Conservation (phyloP, 2,797 vertebrate genomes). For the Danionella dracula region DNA sequence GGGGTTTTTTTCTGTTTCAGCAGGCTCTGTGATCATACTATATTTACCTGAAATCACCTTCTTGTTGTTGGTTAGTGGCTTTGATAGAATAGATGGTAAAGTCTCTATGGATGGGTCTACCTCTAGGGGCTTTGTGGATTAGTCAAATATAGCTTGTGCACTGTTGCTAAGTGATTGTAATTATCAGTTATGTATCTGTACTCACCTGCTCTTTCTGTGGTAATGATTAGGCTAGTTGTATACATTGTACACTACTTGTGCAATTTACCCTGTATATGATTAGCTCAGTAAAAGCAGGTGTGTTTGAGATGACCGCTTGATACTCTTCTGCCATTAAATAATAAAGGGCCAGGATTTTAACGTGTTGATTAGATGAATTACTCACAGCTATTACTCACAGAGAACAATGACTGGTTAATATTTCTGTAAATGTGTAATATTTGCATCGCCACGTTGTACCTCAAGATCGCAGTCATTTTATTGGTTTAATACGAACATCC, state of each 20-base stretch:
- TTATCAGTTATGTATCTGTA: constrained; percentile 12
- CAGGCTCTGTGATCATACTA: no score
- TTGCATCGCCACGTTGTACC: no score
- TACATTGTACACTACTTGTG: background rate
- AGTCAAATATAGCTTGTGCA: background rate
- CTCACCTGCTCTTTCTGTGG: background rate
- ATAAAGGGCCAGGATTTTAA: background rate
- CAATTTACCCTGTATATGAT: constrained; percentile 5
- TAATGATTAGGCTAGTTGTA: constrained; percentile 17
- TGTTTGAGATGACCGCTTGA: background rate
- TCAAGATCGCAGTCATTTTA: no score
- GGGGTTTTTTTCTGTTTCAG: no score
- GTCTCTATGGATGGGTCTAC: background rate
- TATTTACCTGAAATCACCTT: background rate
- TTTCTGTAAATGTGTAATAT: no score
- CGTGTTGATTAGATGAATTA: no score
- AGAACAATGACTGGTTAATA: no score
- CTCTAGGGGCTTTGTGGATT: background rate
- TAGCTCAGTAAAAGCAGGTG: background rate
- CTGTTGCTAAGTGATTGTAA: background rate
- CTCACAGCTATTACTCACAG: no score
- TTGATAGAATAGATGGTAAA: background rate
- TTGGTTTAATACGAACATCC: no score
- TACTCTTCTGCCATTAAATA: background rate
- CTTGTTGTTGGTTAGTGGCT: background rate